These are phyloP conservation scores for Acronicta leporina DNA, from an alignment of 2,888 invertebrate species.

Conservation along the genomic window DNA sequence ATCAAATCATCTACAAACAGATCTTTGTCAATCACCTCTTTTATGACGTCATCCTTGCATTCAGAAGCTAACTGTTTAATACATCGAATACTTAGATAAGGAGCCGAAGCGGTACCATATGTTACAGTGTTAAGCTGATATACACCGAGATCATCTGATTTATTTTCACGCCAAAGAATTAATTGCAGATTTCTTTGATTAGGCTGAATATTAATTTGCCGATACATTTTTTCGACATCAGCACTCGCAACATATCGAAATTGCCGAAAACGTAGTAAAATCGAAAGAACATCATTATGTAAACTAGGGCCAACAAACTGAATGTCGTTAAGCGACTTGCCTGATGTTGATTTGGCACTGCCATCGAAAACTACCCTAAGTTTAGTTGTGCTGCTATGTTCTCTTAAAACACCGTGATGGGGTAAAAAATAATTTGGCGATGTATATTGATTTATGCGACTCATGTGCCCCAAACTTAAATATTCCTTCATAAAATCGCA, in stretches of 20 bases:
- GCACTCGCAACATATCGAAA: not conserved
- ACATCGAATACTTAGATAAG: slow-evolving; percentile 19
- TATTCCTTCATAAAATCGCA: not conserved
- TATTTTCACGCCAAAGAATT: slow-evolving; percentile 3
- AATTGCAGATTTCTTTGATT: slow-evolving; percentile 15
- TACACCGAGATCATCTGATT: not conserved
- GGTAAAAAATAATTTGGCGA: not conserved
- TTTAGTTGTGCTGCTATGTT: not conserved
- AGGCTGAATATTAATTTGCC: slow-evolving; percentile 4
- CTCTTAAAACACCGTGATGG: not conserved
- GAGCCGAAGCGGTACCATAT: slow-evolving; percentile 9
- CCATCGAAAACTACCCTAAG: not conserved
- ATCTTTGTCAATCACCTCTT: slow-evolving; percentile 8
- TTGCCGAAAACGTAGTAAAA: not conserved
- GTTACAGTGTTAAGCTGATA: not conserved
- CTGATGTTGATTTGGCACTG: not conserved
- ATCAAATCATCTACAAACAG: slow-evolving; percentile 23
- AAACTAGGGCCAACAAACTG: not conserved
- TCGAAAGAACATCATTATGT: not conserved
- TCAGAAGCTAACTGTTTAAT: slow-evolving; percentile 7
- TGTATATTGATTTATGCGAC: not conserved
- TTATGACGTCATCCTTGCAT: slow-evolving; percentile 3
- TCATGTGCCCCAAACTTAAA: not conserved
- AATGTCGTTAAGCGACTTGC: not conserved
- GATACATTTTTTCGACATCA: slow-evolving; percentile 15